Conservation (phyloP, 2,113 vertebrate species). For the Cyanoderma ruficeps region DNA sequence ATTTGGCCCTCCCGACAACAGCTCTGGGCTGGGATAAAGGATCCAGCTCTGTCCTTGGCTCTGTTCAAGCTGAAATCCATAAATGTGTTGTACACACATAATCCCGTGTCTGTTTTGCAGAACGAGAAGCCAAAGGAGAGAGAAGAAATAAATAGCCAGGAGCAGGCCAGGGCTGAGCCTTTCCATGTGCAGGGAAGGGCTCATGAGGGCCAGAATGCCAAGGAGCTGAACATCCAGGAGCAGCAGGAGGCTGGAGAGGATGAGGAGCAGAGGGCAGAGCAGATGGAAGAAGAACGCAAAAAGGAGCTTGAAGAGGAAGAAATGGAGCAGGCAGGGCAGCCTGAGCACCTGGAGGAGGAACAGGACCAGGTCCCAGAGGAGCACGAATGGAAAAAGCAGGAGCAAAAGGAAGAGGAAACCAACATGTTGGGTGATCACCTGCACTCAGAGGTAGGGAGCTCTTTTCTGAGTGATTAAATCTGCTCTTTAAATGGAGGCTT, state of each 20-base stretch:
- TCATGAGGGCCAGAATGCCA: background rate
- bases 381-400: constrained; percentile 73
- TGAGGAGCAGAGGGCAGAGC: constrained; percentile 62
- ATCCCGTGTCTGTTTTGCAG: background rate
- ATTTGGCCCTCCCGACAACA: background rate
- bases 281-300: constrained; percentile 77
- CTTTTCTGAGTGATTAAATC: background rate
- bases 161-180: constrained; percentile 1
- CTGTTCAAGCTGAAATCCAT: background rate
- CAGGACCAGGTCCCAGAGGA: constrained; percentile 85
- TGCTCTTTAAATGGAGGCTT: background rate
- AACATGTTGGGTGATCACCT: constrained; percentile 68
- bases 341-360: constrained; percentile 84
- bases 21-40: background rate
- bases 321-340: constrained; percentile 87
- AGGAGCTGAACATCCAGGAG: constrained; percentile 51
- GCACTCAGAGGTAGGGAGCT: constrained; percentile 42
- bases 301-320: constrained; percentile 87
- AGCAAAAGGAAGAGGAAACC: constrained; percentile 70
- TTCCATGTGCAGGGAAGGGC: background rate
- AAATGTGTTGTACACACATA: background rate
- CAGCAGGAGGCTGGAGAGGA: constrained; percentile 63
- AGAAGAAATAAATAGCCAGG: background rate
- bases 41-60: background rate
- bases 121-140: background rate